Conservation (phyloP, 1,140 invertebrate species). For the Brachystomella parvula region DNA sequence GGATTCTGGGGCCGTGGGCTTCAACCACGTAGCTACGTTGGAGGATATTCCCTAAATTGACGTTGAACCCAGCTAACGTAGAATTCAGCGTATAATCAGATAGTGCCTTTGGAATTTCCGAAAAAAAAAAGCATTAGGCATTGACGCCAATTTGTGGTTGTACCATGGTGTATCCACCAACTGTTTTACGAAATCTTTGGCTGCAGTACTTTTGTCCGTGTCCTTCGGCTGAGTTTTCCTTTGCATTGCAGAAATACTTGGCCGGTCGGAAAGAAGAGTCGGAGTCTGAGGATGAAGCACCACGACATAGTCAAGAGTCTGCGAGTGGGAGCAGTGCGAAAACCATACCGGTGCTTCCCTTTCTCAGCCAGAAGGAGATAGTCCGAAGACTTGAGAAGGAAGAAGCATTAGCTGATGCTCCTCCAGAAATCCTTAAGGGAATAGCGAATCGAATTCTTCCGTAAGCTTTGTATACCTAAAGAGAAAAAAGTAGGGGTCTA, state of each 20-base stretch:
- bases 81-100: too few relatives aligned
- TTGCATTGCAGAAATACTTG: constrained; percentile 47
- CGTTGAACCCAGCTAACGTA: too few relatives aligned
- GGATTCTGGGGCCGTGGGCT: too few relatives aligned
- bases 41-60: too few relatives aligned
- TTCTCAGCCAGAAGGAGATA: constrained; percentile 62
- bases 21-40: too few relatives aligned
- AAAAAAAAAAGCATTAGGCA: too few relatives aligned
- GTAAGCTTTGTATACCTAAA: constrained; percentile 35
- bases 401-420: constrained; percentile 47
- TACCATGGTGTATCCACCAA: too few relatives aligned
- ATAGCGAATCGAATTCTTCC: constrained; percentile 44
- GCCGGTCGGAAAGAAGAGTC: constrained; percentile 52
- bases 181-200: too few relatives aligned
- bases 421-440: constrained; percentile 45
- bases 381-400: constrained; percentile 48
- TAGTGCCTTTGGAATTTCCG: too few relatives aligned
- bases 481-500: constrained; percentile 51
- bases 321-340: constrained; percentile 26
- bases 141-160: too few relatives aligned
- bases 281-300: constrained; percentile 44
- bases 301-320: constrained; percentile 46
- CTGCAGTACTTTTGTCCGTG: too few relatives aligned
- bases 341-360: constrained; percentile 49
- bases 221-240: too few relatives aligned